Conservation (phyloP, 2,113 vertebrate species). For the Hemiscyllium ocellatum region DNA sequence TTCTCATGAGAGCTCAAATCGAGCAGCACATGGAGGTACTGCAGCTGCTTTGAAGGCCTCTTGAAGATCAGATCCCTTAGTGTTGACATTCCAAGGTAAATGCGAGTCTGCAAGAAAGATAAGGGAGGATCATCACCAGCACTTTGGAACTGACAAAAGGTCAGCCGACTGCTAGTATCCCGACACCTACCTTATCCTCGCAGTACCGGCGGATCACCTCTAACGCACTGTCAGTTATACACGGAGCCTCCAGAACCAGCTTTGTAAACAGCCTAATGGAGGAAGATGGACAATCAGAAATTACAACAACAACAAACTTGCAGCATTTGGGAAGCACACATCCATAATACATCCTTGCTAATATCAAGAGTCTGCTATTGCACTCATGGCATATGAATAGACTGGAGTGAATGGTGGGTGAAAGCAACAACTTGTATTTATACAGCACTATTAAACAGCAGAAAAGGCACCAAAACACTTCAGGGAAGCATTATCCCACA, state of each 20-base stretch:
- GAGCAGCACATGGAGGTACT: slow-evolving; percentile 84
- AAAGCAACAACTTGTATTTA: neutral
- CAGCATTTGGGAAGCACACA: neutral
- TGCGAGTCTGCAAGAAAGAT: slow-evolving; percentile 66
- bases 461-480: neutral
- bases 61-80: slow-evolving; percentile 86
- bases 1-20: slow-evolving; percentile 92
- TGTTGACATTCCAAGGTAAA: slow-evolving; percentile 86
- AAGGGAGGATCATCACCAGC: neutral
- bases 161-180: rapidly evolving
- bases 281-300: neutral
- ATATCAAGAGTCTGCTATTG: neutral
- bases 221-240: slow-evolving; percentile 79
- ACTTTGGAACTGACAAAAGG: neutral
- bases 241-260: slow-evolving; percentile 80
- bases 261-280: slow-evolving; percentile 78
- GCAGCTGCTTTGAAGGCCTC: slow-evolving; percentile 80
- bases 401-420: neutral
- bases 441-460: neutral
- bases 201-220: slow-evolving; percentile 92
- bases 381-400: neutral
- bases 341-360: neutral
- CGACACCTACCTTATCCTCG: slow-evolving; percentile 73
- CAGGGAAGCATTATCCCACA: neutral
- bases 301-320: neutral